A percentile compares a stretch with the other conserved stretches of the same genome.
Evolutionary conservation across 1,140 invertebrate species (phyloP).

Genomic region (Drosophila neocordata): DNA sequence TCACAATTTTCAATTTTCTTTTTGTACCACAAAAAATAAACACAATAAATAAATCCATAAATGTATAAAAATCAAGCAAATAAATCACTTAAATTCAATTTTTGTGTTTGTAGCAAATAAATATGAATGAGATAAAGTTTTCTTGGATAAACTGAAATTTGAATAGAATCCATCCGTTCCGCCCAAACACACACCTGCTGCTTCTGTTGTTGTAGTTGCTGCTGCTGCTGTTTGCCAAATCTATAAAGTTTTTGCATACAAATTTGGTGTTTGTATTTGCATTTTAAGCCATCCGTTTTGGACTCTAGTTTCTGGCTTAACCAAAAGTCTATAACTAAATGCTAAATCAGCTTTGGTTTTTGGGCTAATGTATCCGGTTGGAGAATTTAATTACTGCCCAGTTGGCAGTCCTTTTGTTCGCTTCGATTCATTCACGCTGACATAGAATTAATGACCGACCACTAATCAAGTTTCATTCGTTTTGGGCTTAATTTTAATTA

Average conservation of each 20-base stretch:
- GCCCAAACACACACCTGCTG: neutral
- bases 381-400: neutral
- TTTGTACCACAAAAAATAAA: too few species aligned
- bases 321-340: conserved; percentile 4
- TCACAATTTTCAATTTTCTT: conserved; percentile 6
- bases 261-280: neutral
- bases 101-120: neutral
- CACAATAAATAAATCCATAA: conserved; percentile 6
- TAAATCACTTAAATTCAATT: conserved; percentile 45
- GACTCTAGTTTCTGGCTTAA: neutral
- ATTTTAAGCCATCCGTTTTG: neutral
- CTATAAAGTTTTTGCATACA: conserved; percentile 5
- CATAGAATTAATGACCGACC: conserved; percentile 7
- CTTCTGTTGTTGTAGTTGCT: neutral
- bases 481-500: conserved; percentile 51
- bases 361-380: conserved; percentile 1
- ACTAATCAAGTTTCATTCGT: conserved; percentile 18
- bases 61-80: neutral
- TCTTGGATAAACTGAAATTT: neutral
- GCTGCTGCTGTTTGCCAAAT: neutral
- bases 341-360: neutral
- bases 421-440: conserved; percentile 14
- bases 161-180: neutral
- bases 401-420: conserved; percentile 14
- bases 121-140: conserved; percentile 7